Evolutionary conservation across 2,113 vertebrate species (phyloP), one percentile per base, ranked within the genome.

Genomic region (Engraulis encrasicolus): DNA sequence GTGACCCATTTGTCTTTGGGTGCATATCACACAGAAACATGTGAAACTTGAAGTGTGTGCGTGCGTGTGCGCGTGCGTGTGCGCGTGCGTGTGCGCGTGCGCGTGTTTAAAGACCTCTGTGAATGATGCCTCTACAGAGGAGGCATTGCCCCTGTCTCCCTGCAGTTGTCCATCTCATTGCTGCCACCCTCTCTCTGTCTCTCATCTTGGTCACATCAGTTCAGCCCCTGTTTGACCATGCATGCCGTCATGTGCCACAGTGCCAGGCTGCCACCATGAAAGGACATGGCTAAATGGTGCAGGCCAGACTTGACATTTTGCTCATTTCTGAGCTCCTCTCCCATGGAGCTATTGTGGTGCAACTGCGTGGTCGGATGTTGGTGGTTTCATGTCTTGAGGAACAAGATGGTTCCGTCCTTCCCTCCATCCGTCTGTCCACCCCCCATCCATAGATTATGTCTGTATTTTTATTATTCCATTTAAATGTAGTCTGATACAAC

Each of bases 1-100:
- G 18, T 81, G 79, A 36, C 84, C 27, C 31, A 87, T 89, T 89
- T 90, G 88, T 90, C 85, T 85, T 86, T 87, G 85, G 83, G 82
- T 84, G 87, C 78, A 85, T 83, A 82, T 86, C 81, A 71, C 81
- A 74, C 85, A 86, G 83, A 88, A 86, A 81, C 84, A 88, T 88
- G 86, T 83, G 40, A 89, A 89, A 84, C 78, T 50, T 40, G 81
- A 81, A 74, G 3, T 3, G 40, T 34, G 88, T n/a, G n/a, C n/a
- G n/a, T n/a, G n/a, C n/a, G n/a, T n/a, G n/a, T n/a, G n/a, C n/a
- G n/a, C n/a, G n/a, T n/a, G n/a, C n/a, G n/a, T n/a, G n/a, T n/a
- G n/a, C n/a, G n/a, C n/a, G n/a, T n/a, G n/a, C n/a, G n/a, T n/a
- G n/a, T n/a, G n/a, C n/a, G n/a, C n/a, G n/a, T n/a, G n/a, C n/a